A percentile compares a stretch with the other conserved stretches of the same genome.
These are phyloP conservation scores for Holacanthella duospinosa DNA, from an alignment of 2,888 invertebrate species.

Conservation along the genomic window DNA sequence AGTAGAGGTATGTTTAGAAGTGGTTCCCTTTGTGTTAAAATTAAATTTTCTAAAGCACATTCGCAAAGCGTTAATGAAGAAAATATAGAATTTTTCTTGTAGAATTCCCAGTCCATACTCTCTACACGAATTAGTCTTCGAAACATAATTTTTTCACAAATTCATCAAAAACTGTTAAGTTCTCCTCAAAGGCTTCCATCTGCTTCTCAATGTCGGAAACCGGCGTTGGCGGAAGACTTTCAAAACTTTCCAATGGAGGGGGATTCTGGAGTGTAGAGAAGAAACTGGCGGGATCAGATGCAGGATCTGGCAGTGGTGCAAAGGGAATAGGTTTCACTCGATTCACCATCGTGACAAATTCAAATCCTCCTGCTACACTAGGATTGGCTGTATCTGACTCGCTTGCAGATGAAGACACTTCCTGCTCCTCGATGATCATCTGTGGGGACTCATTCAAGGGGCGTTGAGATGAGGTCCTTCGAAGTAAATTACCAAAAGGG, in stretches of 20 bases:
- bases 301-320: constrained; percentile 48
- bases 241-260: constrained; percentile 49
- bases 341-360: not conserved
- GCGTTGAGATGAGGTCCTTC: constrained; percentile 45
- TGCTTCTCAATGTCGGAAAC: constrained; percentile 43
- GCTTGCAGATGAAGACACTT: constrained; percentile 1
- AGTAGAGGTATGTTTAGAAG: no score
- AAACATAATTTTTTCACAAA: constrained; percentile 42
- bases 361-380: not conserved
- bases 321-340: not conserved
- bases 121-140: not conserved
- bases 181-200: constrained; percentile 62
- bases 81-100: no score
- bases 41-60: no score
- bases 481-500: constrained; percentile 38
- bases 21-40: no score
- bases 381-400: constrained; percentile 40
- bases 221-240: constrained; percentile 40
- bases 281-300: constrained; percentile 64
- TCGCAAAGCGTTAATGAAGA: no score
- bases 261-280: constrained; percentile 69
- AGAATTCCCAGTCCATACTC: not conserved
- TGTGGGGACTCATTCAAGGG: constrained; percentile 46
- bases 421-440: constrained; percentile 6
- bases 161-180: constrained; percentile 62